Conservation (phyloP, 2,888 invertebrate species). For the Leucophenga maculata region DNA sequence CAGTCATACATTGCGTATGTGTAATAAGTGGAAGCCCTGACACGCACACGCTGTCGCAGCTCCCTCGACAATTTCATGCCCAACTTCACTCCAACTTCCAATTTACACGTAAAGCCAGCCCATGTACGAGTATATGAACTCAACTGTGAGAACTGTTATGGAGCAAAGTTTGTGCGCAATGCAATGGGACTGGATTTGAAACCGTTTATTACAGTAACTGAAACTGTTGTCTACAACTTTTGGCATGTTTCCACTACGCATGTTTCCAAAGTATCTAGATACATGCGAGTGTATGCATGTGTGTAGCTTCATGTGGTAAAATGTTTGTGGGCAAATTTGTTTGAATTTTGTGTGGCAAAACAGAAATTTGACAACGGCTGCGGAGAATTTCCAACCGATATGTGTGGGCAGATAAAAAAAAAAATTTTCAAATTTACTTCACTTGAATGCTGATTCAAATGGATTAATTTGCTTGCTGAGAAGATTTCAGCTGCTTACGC, state of each 20-base stretch:
- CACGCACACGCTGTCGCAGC: no score
- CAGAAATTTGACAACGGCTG: neutral
- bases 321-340: constrained; percentile 12
- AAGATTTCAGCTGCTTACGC: no score
- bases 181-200: neutral
- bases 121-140: no score
- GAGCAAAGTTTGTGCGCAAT: neutral
- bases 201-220: constrained; percentile 20
- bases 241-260: neutral
- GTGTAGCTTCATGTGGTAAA: constrained; percentile 2
- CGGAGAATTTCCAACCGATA: neutral
- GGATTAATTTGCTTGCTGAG: no score
- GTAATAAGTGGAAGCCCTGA: constrained; percentile 18
- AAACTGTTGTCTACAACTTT: constrained; percentile 17
- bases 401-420: neutral
- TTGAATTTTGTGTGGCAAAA: constrained; percentile 4
- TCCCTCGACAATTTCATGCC: no score
- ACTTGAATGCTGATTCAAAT: no score
- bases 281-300: neutral
- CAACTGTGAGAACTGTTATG: no score
- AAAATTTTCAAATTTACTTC: no score
- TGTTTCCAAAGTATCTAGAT: no score
- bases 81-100: no score
- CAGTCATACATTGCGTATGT: constrained; percentile 40
- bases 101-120: no score